These are phyloP conservation scores for Dusona sp. DNA, from an alignment of 2,888 invertebrate species.

Conservation along the genomic window DNA sequence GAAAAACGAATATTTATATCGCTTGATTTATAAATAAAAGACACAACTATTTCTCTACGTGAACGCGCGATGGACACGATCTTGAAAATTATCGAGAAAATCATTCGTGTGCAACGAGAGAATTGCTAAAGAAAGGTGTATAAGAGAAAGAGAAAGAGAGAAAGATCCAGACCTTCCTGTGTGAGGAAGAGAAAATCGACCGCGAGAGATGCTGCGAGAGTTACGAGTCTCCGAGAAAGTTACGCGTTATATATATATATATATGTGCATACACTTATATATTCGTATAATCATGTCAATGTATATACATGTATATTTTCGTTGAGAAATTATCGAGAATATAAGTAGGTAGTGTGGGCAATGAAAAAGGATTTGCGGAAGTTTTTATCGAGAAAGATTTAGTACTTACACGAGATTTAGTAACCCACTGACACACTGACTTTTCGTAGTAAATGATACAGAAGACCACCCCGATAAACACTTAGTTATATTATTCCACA, in stretches of 20 bases:
- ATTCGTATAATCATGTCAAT: slow-evolving; percentile 1
- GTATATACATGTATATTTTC: not conserved
- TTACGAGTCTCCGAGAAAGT: slow-evolving; percentile 62
- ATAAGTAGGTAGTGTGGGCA: slow-evolving; percentile 57
- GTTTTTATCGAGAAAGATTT: slow-evolving; percentile 47
- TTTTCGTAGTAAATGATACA: not conserved
- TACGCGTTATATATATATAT: slow-evolving; percentile 33
- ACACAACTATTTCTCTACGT: slow-evolving; percentile 27
- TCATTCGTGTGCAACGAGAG: slow-evolving; percentile 57
- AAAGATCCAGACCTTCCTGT: slow-evolving; percentile 25
- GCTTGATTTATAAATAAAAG: slow-evolving; percentile 39
- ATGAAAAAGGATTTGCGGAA: slow-evolving; percentile 37
- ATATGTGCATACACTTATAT: not conserved
- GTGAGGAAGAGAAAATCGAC: slow-evolving; percentile 56
- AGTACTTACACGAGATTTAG: slow-evolving; percentile 62
- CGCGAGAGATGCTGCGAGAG: slow-evolving; percentile 54
- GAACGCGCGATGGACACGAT: slow-evolving; percentile 50
- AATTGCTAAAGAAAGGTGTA: slow-evolving; percentile 28
- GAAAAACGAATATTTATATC: not conserved
- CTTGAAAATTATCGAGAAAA: slow-evolving; percentile 65
- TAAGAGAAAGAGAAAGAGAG: slow-evolving; percentile 9
- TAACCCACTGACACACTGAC: slow-evolving; percentile 68
- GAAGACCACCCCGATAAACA: not conserved
- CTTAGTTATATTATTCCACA: not conserved
- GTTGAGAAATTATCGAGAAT: slow-evolving; percentile 57